Conservation (phyloP, 2,113 vertebrate genomes). For the Oenanthe oenanthe region DNA sequence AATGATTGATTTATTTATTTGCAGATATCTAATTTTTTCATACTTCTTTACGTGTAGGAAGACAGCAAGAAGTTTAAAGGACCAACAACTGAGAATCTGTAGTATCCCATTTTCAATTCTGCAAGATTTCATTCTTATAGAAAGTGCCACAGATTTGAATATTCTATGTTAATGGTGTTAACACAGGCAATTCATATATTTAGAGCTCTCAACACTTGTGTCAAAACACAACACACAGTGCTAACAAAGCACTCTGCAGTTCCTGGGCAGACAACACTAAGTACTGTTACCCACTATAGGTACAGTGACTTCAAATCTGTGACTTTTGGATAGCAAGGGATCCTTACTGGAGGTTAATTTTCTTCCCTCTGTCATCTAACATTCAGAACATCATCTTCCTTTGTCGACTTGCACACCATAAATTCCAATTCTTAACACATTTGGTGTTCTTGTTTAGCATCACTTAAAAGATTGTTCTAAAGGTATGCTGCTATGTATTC, state of each 20-base stretch:
- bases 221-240: background rate
- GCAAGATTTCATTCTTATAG: background rate
- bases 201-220: background rate
- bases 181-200: background rate
- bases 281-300: background rate
- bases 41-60: background rate
- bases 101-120: background rate
- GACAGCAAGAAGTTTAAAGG: background rate
- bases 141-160: background rate
- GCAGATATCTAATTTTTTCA: background rate
- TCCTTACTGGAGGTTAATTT: background rate
- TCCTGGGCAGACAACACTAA: background rate
- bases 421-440: background rate
- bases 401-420: background rate
- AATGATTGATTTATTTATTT: background rate
- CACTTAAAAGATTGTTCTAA: conserved; percentile 7
- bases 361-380: background rate
- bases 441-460: background rate
- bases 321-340: background rate
- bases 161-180: background rate
- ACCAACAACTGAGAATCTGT: background rate
- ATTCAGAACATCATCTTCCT: background rate
- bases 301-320: background rate
- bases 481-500: conserved; percentile 46
- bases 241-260: background rate